Conservation (phyloP, 2,797 vertebrate genomes). For the Thaleichthys pacificus region DNA sequence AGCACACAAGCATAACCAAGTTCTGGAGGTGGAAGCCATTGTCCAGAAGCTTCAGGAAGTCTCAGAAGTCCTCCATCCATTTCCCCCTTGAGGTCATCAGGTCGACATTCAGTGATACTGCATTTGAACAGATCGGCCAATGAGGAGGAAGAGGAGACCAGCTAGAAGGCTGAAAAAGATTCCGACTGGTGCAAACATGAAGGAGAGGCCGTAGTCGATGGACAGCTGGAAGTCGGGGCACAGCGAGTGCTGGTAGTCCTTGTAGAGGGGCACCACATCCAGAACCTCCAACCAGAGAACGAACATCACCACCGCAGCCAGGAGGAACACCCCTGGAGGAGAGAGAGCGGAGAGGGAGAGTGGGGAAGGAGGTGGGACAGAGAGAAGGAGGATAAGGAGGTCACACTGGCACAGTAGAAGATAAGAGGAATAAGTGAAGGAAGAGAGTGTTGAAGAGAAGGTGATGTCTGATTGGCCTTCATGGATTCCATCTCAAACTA, state of each 20-base stretch:
- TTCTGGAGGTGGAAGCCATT: neutral
- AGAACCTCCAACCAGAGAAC: constrained; percentile 92
- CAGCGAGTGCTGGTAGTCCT: constrained; percentile 65
- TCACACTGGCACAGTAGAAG: neutral
- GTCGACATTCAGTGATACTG: constrained; percentile 70
- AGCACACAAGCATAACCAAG: constrained; percentile 11
- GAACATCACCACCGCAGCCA: constrained; percentile 87
- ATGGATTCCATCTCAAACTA: neutral
- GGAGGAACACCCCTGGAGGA: constrained; percentile 84
- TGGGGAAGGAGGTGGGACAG: neutral
- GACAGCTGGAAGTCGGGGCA: constrained; percentile 80
- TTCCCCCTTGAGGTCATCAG: neutral
- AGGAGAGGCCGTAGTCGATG: constrained; percentile 88
- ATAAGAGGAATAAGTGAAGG: neutral
- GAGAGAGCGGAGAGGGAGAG: constrained; percentile 23
- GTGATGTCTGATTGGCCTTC: too few relatives aligned
- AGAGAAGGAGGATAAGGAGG: neutral
- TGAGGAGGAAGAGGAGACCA: constrained; percentile 89
- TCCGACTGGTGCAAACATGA: constrained; percentile 90
- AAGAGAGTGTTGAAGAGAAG: neutral
- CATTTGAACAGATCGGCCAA: constrained; percentile 83
- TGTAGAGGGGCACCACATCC: constrained; percentile 83
- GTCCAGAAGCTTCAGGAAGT: neutral
- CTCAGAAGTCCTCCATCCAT: constrained; percentile 20
- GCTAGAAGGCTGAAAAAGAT: constrained; percentile 89